Conservation (phyloP, 2,797 vertebrate genomes). For the Gobionotothen gibberifrons region DNA sequence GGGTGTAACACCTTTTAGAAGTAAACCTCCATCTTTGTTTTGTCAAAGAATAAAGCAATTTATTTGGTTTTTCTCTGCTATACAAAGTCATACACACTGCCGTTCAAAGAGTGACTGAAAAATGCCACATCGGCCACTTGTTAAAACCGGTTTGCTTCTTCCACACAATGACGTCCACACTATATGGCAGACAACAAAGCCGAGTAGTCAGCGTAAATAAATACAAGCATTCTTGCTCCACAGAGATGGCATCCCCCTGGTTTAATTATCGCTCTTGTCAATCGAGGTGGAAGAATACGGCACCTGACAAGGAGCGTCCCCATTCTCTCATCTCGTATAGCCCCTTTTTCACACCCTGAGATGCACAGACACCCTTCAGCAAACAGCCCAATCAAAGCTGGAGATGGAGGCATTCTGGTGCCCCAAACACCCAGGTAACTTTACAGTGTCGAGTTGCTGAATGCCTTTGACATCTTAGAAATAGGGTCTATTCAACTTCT, state of each 20-base stretch:
- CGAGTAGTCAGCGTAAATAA: constrained; percentile 71
- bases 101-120: constrained; percentile 46
- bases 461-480: constrained; percentile 80
- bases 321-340: constrained; percentile 77
- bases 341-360: constrained; percentile 75
- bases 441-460: constrained; percentile 70
- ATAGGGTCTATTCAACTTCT: constrained; percentile 78
- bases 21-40: constrained; percentile 54
- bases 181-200: constrained; percentile 69
- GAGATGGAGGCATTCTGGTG: constrained; percentile 73
- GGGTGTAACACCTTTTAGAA: constrained; percentile 50
- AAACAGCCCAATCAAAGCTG: constrained; percentile 73
- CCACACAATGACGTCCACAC: constrained; percentile 56
- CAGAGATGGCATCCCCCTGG: constrained; percentile 75
- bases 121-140: constrained; percentile 57
- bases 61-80: constrained; percentile 25
- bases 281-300: constrained; percentile 78
- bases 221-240: constrained; percentile 71
- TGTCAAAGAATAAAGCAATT: constrained; percentile 43
- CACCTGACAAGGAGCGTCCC: constrained; percentile 78
- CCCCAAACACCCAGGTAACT: constrained; percentile 76
- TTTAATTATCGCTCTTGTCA: constrained; percentile 86
- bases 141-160: constrained; percentile 53
- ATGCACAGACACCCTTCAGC: constrained; percentile 80
- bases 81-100: constrained; percentile 40